These are phyloP conservation scores for Taenaris catops DNA, from an alignment of 2,888 invertebrate genomes.

Conservation along the genomic window DNA sequence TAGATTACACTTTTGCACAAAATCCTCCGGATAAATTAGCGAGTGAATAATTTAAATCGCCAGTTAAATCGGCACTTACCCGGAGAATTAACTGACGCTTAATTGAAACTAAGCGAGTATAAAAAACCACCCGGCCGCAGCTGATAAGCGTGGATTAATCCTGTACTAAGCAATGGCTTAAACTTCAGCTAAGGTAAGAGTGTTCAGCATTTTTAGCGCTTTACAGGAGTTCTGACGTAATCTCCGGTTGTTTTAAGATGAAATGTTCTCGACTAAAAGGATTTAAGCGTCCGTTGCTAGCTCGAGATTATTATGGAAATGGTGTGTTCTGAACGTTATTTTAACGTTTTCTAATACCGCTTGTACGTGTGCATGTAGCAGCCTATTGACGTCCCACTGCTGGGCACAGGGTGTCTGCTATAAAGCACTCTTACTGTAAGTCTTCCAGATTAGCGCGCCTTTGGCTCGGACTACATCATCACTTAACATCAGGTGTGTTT, in stretches of 20 bases:
- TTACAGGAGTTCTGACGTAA: conserved; percentile 59
- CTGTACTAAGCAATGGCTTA: conserved; percentile 60
- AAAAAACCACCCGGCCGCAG: conserved; percentile 43
- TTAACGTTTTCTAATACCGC: no score
- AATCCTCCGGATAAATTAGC: conserved; percentile 67
- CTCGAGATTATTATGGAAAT: conserved; percentile 16
- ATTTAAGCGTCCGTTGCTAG: conserved; percentile 26
- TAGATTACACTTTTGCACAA: conserved; percentile 63
- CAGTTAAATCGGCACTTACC: conserved; percentile 65
- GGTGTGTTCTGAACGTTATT: no score
- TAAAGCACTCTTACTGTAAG: no score
- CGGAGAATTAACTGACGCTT: conserved; percentile 62
- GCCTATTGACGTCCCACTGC: no score
- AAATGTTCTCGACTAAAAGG: conserved; percentile 43
- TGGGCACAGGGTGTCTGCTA: no score
- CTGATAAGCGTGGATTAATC: conserved; percentile 59
- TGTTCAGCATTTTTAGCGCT: conserved; percentile 55
- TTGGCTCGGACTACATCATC: no score
- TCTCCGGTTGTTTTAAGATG: conserved; percentile 48
- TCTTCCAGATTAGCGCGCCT: no score
- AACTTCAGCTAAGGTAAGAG: conserved; percentile 45
- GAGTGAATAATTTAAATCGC: conserved; percentile 66
- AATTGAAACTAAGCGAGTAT: conserved; percentile 68
- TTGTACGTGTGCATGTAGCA: no score
- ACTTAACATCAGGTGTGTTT: no score